Evolutionary conservation across 1,140 invertebrate genomes (phyloP), one percentile per base, ranked within the genome.

Genomic region (Phortica variegata): DNA sequence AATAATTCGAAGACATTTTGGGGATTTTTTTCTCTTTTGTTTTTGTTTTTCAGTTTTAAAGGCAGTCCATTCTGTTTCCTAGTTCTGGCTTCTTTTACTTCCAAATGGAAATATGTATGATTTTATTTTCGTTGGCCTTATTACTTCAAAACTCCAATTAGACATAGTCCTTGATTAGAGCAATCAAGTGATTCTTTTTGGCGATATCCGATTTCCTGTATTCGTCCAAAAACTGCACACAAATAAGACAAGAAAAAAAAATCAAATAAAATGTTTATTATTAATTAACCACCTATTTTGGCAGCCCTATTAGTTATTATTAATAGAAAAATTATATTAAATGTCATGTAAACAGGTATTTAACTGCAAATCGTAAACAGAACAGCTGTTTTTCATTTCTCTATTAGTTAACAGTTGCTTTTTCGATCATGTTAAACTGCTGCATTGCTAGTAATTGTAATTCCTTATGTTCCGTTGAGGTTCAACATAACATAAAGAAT

Each of bases 171-270:
- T 77, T 78, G 44, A 81, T 59, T 20, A 82, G 56, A 49, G 76
- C 75, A 20, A 87, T 79, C 47, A 87, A 59, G 42, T 79, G 79
- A 71, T 84, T 82, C 8, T 76, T 76, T 56, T 82, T 81, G 34
- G 83, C 84, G 42, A 78, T 77, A 37, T 83, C 80, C 3, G 85
- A 86, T 52, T 80, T 79, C 68, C 78, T 79, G 68, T 85, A 87
- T 52, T 85, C 84, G 56, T 86, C 83, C 37, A 87, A 68, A 32
- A 85, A 75, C 85, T 87, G 77, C 26, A 73, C 77, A 60, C 56
- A 26, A 6, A 6, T 38, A 7, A 17, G 6, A 38, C 6, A 17
- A 26, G 46, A 34, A 42, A 5, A 34, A 34, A 34, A n/a, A n/a
- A n/a, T 5, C 26, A 29, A 12, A 29, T 29, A 29, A 7, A 29